Evolutionary conservation across 1,140 invertebrate species (phyloP).

Genomic region (Frieseomelitta varia): DNA sequence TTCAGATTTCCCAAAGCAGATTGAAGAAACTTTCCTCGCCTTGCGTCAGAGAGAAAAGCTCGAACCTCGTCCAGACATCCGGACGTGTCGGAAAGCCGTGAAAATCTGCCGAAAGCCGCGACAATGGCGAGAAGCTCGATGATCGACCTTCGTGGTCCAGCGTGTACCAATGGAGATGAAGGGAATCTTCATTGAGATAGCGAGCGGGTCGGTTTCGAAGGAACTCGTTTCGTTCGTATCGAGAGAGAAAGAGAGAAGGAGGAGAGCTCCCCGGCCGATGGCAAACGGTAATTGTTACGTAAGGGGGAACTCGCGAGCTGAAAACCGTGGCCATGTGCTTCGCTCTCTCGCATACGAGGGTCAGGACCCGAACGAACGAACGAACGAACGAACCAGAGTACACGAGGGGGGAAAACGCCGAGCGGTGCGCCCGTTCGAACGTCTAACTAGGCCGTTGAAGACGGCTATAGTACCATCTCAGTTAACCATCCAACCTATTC

Average conservation of each 20-base stretch:
- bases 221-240: background rate
- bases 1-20: too few relatives aligned
- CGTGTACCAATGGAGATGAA: background rate
- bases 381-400: background rate
- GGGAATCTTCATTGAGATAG: background rate
- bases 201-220: background rate
- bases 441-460: conserved; percentile 23
- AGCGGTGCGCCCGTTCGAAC: background rate
- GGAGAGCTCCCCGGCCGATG: background rate
- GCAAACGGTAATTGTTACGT: conserved; percentile 36
- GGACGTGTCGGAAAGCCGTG: background rate
- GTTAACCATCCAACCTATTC: background rate
- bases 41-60: too few relatives aligned
- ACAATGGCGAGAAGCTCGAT: background rate
- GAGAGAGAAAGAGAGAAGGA: too few relatives aligned
- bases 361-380: conserved; percentile 24
- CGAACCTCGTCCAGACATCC: too few relatives aligned
- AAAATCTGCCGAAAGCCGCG: background rate
- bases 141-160: background rate
- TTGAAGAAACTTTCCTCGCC: too few relatives aligned
- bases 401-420: background rate
- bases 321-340: conserved; percentile 40
- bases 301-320: conserved; percentile 16
- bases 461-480: background rate
- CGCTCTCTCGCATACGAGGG: conserved; percentile 13